Conservation (phyloP, 2,113 vertebrate genomes). For the Cottus gobio region DNA sequence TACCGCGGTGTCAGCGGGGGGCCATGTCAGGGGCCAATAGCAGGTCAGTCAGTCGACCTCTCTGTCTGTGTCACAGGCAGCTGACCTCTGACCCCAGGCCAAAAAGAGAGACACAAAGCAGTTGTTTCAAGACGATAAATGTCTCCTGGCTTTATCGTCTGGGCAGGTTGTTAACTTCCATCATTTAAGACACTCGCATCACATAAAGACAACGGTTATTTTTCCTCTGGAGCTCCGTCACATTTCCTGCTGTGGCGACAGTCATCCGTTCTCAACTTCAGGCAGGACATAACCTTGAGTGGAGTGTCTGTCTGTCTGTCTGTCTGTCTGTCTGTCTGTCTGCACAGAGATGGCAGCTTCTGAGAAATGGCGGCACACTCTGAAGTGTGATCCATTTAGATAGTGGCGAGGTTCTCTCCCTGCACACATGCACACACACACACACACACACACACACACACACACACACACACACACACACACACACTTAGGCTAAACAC, state of each 20-base stretch:
- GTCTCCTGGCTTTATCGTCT: slow-evolving; percentile 51
- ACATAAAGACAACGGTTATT: slow-evolving; percentile 54
- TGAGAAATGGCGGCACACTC: slow-evolving; percentile 80
- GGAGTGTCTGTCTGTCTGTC: slow-evolving; percentile 30
- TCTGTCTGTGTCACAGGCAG: slow-evolving; percentile 69
- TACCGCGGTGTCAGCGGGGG: slow-evolving; percentile 46
- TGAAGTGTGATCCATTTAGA: slow-evolving; percentile 83
- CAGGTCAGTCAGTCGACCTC: slow-evolving; percentile 71
- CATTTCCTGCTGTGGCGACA: slow-evolving; percentile 47
- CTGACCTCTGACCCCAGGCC: slow-evolving; percentile 61
- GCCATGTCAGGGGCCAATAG: slow-evolving; percentile 62
- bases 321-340: slow-evolving; percentile 47
- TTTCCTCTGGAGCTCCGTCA: slow-evolving; percentile 45
- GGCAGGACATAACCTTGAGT: slow-evolving; percentile 79
- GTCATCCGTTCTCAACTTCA: slow-evolving; percentile 74
- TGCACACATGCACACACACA: slow-evolving; percentile 23
- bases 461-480: slow-evolving; percentile 57
- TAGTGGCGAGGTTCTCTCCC: slow-evolving; percentile 64
- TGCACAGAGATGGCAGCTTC: slow-evolving; percentile 66
- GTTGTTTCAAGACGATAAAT: slow-evolving; percentile 54
- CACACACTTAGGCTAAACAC: slow-evolving; percentile 32
- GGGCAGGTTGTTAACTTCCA: slow-evolving; percentile 61
- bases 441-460: slow-evolving; percentile 43
- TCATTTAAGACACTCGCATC: slow-evolving; percentile 62
- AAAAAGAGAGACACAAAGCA: slow-evolving; percentile 50